Base-by-base conservation (phyloP, 1,140 invertebrate species). In the Aphis craccivora region DNA sequence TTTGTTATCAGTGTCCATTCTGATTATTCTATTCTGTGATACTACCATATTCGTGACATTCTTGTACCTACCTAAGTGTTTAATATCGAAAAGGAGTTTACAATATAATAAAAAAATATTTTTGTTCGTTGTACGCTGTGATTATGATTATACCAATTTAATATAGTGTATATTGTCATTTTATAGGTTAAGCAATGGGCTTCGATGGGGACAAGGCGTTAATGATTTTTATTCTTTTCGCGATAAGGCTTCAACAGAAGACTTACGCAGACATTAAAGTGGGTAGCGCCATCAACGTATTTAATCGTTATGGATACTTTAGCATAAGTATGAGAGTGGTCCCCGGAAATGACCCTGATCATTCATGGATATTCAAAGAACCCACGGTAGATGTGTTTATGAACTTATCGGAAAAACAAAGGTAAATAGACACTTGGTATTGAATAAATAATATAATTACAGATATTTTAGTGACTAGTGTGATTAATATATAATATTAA, bases 271-370 rank as follows among this genome's bases (percentile, higher is more conserved):
- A 96, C 94, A 96, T 97, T 35, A 96, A 96, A 86, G 96, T 97
- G 87, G 97, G 97, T 93, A 97, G 97, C 94, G 97, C 97, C 83
- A 96, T 97, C 90, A 97, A 97, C 94, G 96, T 97, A 86, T 97
- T 97, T 95, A 96, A 96, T 67, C 96, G 97, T 94, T 97, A 97
- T 96, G 97, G 97, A 60, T 98, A 98, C 95, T 96, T 98, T 94
- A 97, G 97, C 95, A 97, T 98, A 95, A 97, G 97, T 94, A 98
- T 98, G 97, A 96, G 97, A 92, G 97, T 98, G 6, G 97, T 98
- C 6, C 97, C 97, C 1, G 96, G 97, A 25, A 98, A 98, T 95
- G 97, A 98, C 94, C 96, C 96, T 1, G 97, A 97, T 76, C 95
- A 94, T n/a, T 96, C 96, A 25, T 98, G 97, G 97, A 96, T 98